A percentile compares a stretch with the other conserved stretches of the same genome.
Evolutionary conservation across 1,140 invertebrate genomes (phyloP).

Genomic region (Pollicipes pollicipes): DNA sequence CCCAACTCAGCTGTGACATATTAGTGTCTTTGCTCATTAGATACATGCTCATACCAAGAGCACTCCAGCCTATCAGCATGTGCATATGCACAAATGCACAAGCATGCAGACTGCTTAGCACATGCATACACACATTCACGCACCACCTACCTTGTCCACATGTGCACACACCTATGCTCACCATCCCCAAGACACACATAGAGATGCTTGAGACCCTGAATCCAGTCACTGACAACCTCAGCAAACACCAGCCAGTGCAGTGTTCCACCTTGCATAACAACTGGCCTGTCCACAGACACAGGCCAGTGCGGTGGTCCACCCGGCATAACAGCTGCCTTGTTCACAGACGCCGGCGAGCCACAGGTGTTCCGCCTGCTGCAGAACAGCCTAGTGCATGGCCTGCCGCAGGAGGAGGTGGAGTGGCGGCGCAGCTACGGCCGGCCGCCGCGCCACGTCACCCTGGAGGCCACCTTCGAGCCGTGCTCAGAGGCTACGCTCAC

Average conservation of each 20-base stretch:
- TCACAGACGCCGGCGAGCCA: slow-evolving; percentile 74
- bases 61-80: too few species aligned
- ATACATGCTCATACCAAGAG: too few species aligned
- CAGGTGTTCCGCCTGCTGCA: slow-evolving; percentile 67
- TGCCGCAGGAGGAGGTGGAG: slow-evolving; percentile 69
- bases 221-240: not conserved
- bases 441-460: slow-evolving; percentile 58
- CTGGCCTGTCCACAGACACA: not conserved
- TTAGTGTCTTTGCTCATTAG: too few species aligned
- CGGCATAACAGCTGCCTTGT: slow-evolving; percentile 79
- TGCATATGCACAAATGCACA: too few species aligned
- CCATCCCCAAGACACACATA: too few species aligned
- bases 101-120: too few species aligned
- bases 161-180: too few species aligned
- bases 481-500: slow-evolving; percentile 36
- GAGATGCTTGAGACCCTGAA: too few species aligned
- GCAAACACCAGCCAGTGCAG: not conserved
- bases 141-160: too few species aligned
- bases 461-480: slow-evolving; percentile 66
- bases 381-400: slow-evolving; percentile 48
- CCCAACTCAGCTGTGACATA: too few species aligned
- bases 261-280: not conserved
- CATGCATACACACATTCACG: too few species aligned
- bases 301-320: slow-evolving; percentile 35
- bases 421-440: slow-evolving; percentile 71